Evolutionary conservation across 2,888 invertebrate genomes (phyloP).

Genomic region (Xanthorhoe designata): DNA sequence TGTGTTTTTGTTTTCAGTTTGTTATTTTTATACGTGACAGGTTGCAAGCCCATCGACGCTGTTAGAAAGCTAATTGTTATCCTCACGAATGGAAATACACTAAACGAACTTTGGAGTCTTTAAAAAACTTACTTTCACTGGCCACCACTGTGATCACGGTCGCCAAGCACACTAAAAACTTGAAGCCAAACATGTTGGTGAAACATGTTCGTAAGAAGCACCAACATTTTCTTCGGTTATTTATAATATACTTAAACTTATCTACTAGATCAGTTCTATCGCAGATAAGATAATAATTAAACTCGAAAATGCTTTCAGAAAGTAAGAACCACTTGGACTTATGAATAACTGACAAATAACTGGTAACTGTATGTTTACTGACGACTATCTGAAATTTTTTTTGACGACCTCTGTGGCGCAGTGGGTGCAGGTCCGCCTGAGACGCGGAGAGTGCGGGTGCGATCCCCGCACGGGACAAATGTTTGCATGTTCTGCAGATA

Average conservation of each 20-base stretch:
- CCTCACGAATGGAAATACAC: no score
- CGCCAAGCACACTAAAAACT: constrained; percentile 23
- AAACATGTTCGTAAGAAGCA: constrained; percentile 16
- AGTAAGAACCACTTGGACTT: neutral
- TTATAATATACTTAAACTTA: constrained; percentile 22
- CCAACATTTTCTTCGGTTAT: constrained; percentile 4
- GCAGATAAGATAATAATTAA: constrained; percentile 8
- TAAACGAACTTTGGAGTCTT: no score
- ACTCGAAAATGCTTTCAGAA: constrained; percentile 12
- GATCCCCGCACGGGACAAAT: no score
- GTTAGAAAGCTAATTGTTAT: no score
- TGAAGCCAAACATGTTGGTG: constrained; percentile 21
- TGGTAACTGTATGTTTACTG: neutral
- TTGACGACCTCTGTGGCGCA: no score
- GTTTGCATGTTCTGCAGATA: no score
- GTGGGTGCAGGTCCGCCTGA: no score
- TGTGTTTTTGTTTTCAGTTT: no score
- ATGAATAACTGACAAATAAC: neutral
- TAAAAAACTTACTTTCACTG: constrained; percentile 45
- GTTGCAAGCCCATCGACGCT: no score
- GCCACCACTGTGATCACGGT: constrained; percentile 8
- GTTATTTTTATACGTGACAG: no score
- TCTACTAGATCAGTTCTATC: constrained; percentile 3
- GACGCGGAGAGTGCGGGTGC: no score
- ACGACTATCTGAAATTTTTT: neutral